Base-by-base conservation (phyloP, 1,140 invertebrate genomes). In the Samia ricini region DNA sequence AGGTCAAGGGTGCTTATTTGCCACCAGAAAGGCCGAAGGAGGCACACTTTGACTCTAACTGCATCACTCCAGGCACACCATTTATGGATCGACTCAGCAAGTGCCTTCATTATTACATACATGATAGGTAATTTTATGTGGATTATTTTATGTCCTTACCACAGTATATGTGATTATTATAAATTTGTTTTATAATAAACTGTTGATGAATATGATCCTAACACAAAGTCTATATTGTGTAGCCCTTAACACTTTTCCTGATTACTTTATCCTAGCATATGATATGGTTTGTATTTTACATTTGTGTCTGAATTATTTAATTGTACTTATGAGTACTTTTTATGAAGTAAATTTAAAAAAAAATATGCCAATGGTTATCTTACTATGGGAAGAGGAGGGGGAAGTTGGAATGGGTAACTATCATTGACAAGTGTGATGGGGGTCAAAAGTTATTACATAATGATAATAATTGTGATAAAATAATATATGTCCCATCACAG, bases 1-100 rank as follows among this genome's bases (percentile, higher is more conserved):
- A 91, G 60, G 79, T 88, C 0, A 96, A 96, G 88, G 98, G 98
- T 0, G 88, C 88, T 8, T 91, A 94, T 56, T 85, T 99, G 56
- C 98, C 98, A 8, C 95, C 97, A 2, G 95, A 96, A 72, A 99
- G 99, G 91, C 93, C 95, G 15, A 97, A 98, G 79, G 95, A 94
- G 72, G 95, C 95, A 48, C 97, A 99, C 91, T 99, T 99, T 91
- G 98, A 99, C 85, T 98, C 97, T 59, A 99, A 99, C 89, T 99
- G 98, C 84, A 99, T 99, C 75, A 99, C 98, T 18, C 98, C 98
- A 5, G 98, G 99, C 23, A 99, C 98, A 23, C 98, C 98, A 15
- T 99, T 99, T 80, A 99, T 99, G 98, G 97, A 97, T 77, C 91
- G 97, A 64, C 92, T 99, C 64, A 98, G 98, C 61, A 93, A 95